Evolutionary conservation across 2,113 vertebrate genomes (phyloP).

Genomic region (Cryptotis parvus): DNA sequence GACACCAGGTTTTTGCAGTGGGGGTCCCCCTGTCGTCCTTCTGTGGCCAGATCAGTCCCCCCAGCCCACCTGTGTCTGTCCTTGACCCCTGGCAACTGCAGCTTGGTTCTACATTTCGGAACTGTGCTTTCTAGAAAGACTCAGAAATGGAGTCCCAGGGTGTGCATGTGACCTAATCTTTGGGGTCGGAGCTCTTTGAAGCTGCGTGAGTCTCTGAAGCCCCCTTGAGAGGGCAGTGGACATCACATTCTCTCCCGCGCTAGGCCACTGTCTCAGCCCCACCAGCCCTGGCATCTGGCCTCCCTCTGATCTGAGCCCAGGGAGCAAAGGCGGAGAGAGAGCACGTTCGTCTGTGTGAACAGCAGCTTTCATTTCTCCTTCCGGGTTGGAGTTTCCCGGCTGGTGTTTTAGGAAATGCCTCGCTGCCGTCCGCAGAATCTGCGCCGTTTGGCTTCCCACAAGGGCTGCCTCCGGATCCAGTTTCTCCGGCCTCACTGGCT

Average conservation of each 20-base stretch:
- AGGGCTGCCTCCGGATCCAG: background rate
- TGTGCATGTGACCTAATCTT: background rate
- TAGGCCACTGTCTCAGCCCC: no score
- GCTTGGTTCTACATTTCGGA: conserved; percentile 9
- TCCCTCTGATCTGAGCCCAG: no score
- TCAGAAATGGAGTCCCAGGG: background rate
- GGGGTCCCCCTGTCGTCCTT: background rate
- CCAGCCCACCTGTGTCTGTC: background rate
- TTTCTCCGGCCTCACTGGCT: background rate
- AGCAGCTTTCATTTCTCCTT: background rate
- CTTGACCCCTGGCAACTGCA: conserved; percentile 10
- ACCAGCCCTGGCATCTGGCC: background rate
- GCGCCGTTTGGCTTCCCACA: background rate
- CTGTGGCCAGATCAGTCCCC: background rate
- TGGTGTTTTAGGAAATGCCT: conserved; percentile 19
- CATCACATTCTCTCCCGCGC: no score
- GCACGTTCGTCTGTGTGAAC: background rate
- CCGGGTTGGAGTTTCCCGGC: background rate
- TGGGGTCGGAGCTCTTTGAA: background rate
- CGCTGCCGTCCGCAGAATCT: background rate
- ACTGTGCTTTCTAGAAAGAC: conserved; percentile 23
- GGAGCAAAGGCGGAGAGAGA: no score
- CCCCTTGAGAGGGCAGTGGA: no score
- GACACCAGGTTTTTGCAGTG: background rate
- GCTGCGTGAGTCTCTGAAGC: background rate